Base-by-base conservation (phyloP, 2,888 invertebrate species). In the Sminthurinus aureus region DNA sequence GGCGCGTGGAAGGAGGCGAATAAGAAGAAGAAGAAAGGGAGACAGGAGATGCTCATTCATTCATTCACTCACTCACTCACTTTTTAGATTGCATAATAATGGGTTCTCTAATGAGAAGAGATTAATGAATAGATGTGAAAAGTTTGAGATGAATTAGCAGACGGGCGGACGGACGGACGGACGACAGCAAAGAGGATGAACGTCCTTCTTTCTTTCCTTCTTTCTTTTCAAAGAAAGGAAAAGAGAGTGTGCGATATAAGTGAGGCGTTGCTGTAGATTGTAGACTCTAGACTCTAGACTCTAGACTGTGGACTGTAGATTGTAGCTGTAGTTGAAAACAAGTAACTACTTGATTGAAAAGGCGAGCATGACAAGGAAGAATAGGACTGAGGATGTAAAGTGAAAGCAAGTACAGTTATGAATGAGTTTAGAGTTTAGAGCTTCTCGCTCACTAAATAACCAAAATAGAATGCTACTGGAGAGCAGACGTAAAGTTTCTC, bases 41-140 rank as follows among this genome's bases (percentile, higher is more conserved):
- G 71, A 38, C 6, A 71, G 73, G 13, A 13, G 13, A n/a, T 71
- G 3, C 24, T 71, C n/a, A 20, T 12, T 13, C 71, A 24, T 71
- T 64, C 20, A 6, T 38, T 71, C 71, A 79, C 50, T 79, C 38
- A 38, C 38, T 38, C 38, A 38, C 38, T 38, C 38, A 38, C 71
- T 79, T 11, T 26, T 38, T n/a, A 50, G 75, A 75, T 51, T 79
- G 79, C 69, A 79, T 67, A 79, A 69, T 79, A 79, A 51, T 81
- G 50, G 26, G 75, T 38, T 20, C 50, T 73, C 24, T 81, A 81
- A 81, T 81, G 80, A 81, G 80, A 69, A 38, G 71, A 81, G 80
- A 81, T 81, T 81, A 81, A 81, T 81, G 73, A 81, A 81, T 81
- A 20, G 80, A 81, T 81, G 80, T 26, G 73, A 74, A 81, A 81